Base-by-base conservation (phyloP, 2,888 invertebrate species). In the Mycogona germanica region DNA sequence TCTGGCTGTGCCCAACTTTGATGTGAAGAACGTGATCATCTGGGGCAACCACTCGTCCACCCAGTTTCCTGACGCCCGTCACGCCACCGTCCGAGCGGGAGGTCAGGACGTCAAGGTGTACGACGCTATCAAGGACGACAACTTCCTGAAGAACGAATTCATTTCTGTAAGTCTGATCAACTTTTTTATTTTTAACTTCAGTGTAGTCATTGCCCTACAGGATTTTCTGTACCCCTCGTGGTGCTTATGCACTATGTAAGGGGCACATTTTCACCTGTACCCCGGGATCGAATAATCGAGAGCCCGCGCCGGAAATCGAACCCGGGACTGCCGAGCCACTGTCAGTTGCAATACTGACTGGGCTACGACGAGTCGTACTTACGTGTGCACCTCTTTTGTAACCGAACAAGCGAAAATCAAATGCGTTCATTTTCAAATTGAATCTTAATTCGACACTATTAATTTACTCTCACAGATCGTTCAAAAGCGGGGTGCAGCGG, bases 21-120 rank as follows among this genome's bases (percentile, higher is more conserved):
- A 82, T 66, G 86, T 96, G 0, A 79, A 79, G 64, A 95, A 95
- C 68, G 83, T 93, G 17, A 84, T 93, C 58, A 97, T 99, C 69
- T 99, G 98, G 98, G 98, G 98, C 44, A 99, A 98, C 73, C 98
- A 98, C 71, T 97, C 97, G 0, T 88, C 92, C 4, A 99, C 98
- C 7, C 97, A 98, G 74, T 97, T 87, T 71, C 97, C 98, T 5
- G 98, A 98, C 75, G 84, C 86, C 0, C 75, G 78, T 28, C 81
- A 85, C 67, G 87, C 86, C 28, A 67, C 76, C 23, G 65, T 62
- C 23, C 59, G 51, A n/a, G 80, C 81, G 2, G 73, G 75, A 53
- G 77, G 78, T 5, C 72, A 72, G 14, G 72, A 71, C 12, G 76
- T 79, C 58, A 65, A 79, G 1, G 84, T 84, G 0, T 70, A 76